Base-by-base conservation (phyloP, 2,888 invertebrate genomes). In the Steinernema scapterisci region DNA sequence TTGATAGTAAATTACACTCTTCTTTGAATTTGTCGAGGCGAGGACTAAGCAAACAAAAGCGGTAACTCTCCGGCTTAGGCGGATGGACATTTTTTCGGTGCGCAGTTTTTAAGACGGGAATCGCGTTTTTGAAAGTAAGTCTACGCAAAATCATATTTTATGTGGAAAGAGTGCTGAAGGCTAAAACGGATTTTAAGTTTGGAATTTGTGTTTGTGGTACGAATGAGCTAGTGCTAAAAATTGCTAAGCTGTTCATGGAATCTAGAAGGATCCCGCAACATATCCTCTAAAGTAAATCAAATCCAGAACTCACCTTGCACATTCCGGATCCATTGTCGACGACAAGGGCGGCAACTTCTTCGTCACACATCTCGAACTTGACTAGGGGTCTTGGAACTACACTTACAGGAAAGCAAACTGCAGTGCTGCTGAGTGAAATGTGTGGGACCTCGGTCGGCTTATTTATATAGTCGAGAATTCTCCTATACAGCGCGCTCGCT, bases 341-440 rank as follows among this genome's bases (percentile, higher is more conserved):
- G 63, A 63, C 63, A 63, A 63, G 63, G 63, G 63, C 92, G 75
- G 94, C 94, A 91, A 94, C 94, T 90, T 95, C 94, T 90, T 95
- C 94, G 92, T 95, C 94, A 46, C 76, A 76, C 76, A 76, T 76
- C 63, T 63, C 63, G 63, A 63, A 19, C 27, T 63, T 63, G 31
- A 38, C 63, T 63, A 2, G 11, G 63, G 63, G 63, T 31, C 31
- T 25, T 63, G 31, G 63, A 63, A 63, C 63, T 25, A 25, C 63
- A 25, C 63, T 63, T 63, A 63, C 63, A 63, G 54, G 54, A 54
- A 63, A 63, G 63, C 63, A 63, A 63, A 63, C 63, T 63, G 63
- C 63, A 63, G 63, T 27, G 63, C 63, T 63, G 63, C 31, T 63
- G 63, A 63, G 63, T 63, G 63, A 63, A 63, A 63, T 63, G 63